A percentile compares a stretch with the other conserved stretches of the same genome.
Evolutionary conservation across 2,888 invertebrate genomes (phyloP).

Genomic region (Caenorhabditis panamensis): DNA sequence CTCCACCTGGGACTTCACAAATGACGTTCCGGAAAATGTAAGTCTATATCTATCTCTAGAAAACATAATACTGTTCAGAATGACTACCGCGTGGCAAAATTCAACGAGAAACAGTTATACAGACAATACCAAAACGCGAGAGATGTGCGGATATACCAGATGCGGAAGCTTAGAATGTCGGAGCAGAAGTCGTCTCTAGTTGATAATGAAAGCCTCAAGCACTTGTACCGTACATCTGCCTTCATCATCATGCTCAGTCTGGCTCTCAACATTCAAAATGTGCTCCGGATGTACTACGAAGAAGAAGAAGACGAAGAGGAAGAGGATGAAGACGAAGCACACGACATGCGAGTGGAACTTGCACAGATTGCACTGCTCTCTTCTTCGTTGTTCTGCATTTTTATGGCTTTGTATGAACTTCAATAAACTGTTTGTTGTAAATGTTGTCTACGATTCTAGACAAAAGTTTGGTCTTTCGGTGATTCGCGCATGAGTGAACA

Average conservation of each 20-base stretch:
- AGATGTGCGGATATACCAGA: neutral
- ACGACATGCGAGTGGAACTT: neutral
- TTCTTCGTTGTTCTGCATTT: neutral
- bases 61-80: too few relatives aligned
- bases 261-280: slow-evolving; percentile 17
- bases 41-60: too few relatives aligned
- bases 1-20: slow-evolving; percentile 28
- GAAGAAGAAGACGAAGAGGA: slow-evolving; percentile 7
- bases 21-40: slow-evolving; percentile 15
- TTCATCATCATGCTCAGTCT: neutral
- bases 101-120: neutral
- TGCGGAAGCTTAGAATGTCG: too few relatives aligned
- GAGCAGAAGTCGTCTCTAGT: too few relatives aligned
- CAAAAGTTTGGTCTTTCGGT: too few relatives aligned
- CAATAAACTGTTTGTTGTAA: neutral
- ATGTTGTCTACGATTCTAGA: too few relatives aligned
- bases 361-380: neutral
- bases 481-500: too few relatives aligned
- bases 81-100: slow-evolving; percentile 8
- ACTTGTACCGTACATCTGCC: slow-evolving; percentile 9
- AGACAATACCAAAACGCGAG: neutral
- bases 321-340: too few relatives aligned
- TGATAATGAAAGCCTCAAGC: too few relatives aligned
- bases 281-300: slow-evolving; percentile 16
- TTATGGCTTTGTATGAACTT: neutral